A percentile compares a stretch with the other conserved stretches of the same genome.
Evolutionary conservation across 35 echinoderm and acorn worm genomes (phyloP).

Genomic region (Strongylocentrotus purpuratus): DNA sequence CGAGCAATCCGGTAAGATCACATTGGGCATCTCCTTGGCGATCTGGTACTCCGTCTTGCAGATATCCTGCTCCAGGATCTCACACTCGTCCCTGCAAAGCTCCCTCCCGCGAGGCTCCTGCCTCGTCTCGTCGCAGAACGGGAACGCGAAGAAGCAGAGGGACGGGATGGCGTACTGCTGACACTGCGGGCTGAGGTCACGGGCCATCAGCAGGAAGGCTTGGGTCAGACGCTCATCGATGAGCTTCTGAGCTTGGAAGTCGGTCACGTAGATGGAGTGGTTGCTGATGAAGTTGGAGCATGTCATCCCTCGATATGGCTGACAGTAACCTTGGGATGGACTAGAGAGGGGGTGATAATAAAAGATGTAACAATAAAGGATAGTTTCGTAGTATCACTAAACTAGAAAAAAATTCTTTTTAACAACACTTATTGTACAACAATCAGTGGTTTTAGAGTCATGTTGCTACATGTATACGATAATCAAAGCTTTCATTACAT

Average conservation of each 20-base stretch:
- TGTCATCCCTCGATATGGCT: slow-evolving; percentile 73
- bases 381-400: not conserved
- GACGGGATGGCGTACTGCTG: slow-evolving; percentile 89
- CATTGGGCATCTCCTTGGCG: slow-evolving; percentile 68
- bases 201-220: slow-evolving; percentile 72
- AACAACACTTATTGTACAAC: too few relatives aligned
- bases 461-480: too few relatives aligned
- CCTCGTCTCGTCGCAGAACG: slow-evolving; percentile 66
- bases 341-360: not conserved
- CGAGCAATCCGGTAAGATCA: slow-evolving; percentile 82
- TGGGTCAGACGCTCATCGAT: slow-evolving; percentile 73
- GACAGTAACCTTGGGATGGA: slow-evolving; percentile 71
- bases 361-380: too few relatives aligned
- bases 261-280: slow-evolving; percentile 82
- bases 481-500: too few relatives aligned
- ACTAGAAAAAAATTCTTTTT: too few relatives aligned
- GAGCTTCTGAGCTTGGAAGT: slow-evolving; percentile 56
- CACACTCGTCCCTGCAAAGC: slow-evolving; percentile 94
- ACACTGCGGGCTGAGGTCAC: slow-evolving; percentile 79
- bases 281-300: slow-evolving; percentile 90
- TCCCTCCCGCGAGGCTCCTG: slow-evolving; percentile 57
- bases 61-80: slow-evolving; percentile 87
- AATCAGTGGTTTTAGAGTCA: too few relatives aligned
- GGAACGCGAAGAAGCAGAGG: slow-evolving; percentile 96
- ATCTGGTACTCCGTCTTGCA: slow-evolving; percentile 85